These are phyloP conservation scores for Eumeta japonica DNA, from an alignment of 1,140 invertebrate species.

Conservation along the genomic window DNA sequence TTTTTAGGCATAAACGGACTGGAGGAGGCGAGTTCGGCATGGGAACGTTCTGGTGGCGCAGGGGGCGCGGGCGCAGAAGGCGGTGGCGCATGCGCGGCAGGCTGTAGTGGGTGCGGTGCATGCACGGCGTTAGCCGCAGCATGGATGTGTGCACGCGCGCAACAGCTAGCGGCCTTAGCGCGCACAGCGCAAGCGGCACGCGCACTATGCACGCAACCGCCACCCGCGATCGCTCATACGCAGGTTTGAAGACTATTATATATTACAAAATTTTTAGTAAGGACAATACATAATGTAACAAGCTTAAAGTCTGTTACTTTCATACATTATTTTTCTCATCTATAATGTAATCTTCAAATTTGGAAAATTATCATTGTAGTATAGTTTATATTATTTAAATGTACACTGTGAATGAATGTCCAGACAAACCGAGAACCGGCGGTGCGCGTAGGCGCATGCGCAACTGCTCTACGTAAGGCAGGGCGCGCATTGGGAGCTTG, in stretches of 20 bases:
- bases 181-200: slow-evolving; percentile 76
- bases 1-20: slow-evolving; percentile 24
- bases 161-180: slow-evolving; percentile 74
- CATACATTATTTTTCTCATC: too few species aligned
- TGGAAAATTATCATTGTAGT: too few species aligned
- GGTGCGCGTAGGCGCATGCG: slow-evolving; percentile 84
- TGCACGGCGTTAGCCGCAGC: slow-evolving; percentile 54
- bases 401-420: too few species aligned
- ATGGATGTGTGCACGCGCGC: slow-evolving; percentile 77
- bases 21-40: slow-evolving; percentile 22
- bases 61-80: slow-evolving; percentile 68
- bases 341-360: too few species aligned
- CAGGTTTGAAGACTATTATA: too few species aligned
- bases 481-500: slow-evolving; percentile 72
- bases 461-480: slow-evolving; percentile 78
- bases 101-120: slow-evolving; percentile 58
- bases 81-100: slow-evolving; percentile 63
- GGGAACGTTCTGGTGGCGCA: slow-evolving; percentile 63
- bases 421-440: slow-evolving; percentile 84
- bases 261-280: too few species aligned
- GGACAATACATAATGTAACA: too few species aligned
- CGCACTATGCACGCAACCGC: slow-evolving; percentile 85
- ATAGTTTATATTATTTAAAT: too few species aligned
- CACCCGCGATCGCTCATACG: slow-evolving; percentile 85
- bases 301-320: too few species aligned